phyloP scores from a whole-genome alignment of 92 coral and sea anemone genomes.

The Diadumene lineata region DNA sequence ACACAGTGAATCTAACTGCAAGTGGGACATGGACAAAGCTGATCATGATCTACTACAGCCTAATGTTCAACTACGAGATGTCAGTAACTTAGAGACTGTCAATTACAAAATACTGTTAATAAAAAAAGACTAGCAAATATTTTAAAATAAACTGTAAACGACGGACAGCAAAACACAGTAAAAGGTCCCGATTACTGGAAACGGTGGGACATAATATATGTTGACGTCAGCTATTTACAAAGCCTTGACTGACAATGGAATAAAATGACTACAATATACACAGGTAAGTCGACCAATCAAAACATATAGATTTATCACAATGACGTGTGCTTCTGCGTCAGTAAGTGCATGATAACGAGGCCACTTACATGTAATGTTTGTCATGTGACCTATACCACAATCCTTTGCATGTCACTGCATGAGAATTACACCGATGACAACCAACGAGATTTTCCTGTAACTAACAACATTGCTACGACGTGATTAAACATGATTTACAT shows the following conservation, averaged over 20 bases:
- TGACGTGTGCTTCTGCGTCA: not conserved
- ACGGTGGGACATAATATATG: not conserved
- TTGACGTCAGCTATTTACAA: not conserved
- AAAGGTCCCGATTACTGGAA: not conserved
- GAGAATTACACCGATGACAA: too few species aligned
- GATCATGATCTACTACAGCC: too few species aligned
- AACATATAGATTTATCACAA: not conserved
- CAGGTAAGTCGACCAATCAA: conserved; percentile 17
- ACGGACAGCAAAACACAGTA: not conserved
- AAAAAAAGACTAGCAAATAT: too few species aligned
- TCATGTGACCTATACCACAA: conserved; percentile 10
- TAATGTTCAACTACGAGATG: too few species aligned
- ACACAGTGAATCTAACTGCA: not conserved
- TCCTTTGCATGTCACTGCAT: conserved; percentile 6
- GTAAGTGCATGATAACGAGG: not conserved
- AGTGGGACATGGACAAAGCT: not conserved
- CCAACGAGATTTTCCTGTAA: too few species aligned
- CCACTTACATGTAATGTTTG: not conserved
- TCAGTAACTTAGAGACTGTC: too few species aligned
- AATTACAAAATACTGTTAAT: too few species aligned
- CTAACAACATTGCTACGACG: not conserved
- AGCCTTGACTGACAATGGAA: conserved; percentile 14
- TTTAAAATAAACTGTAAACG: not conserved
- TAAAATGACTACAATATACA: not conserved
- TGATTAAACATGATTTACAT: too few species aligned